Conservation (phyloP, 2,888 invertebrate species). For the Limenitis camilla region DNA sequence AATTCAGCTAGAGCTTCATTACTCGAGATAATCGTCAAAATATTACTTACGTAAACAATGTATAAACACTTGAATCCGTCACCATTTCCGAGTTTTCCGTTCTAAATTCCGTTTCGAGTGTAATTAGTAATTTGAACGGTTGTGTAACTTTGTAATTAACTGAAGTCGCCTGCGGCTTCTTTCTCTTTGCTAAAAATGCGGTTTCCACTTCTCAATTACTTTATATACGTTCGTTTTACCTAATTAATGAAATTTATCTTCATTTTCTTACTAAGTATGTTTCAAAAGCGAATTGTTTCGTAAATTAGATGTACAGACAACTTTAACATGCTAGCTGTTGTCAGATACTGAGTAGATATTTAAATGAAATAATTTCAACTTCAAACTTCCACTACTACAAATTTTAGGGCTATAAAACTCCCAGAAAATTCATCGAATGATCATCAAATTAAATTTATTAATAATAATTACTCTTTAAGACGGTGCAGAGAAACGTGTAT, state of each 20-base stretch:
- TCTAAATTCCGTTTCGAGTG: constrained; percentile 18
- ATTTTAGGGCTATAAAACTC: too few species aligned
- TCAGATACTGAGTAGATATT: too few species aligned
- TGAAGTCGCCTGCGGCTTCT: constrained; percentile 24
- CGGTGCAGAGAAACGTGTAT: too few species aligned
- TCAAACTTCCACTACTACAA: too few species aligned
- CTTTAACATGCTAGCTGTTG: too few species aligned
- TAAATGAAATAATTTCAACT: too few species aligned
- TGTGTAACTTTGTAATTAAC: constrained; percentile 30
- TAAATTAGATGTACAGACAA: neutral
- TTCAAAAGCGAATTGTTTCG: neutral
- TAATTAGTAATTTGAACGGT: constrained; percentile 26
- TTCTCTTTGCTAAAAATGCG: constrained; percentile 1
- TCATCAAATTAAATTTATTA: too few species aligned
- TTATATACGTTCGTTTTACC: constrained; percentile 6
- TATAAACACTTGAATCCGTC: constrained; percentile 4
- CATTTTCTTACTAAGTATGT: neutral
- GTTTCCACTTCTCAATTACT: constrained; percentile 6
- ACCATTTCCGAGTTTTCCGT: constrained; percentile 18
- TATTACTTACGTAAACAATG: neutral
- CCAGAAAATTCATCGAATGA: too few species aligned
- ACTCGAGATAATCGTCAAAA: too few species aligned
- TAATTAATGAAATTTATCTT: constrained; percentile 2
- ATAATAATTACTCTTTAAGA: too few species aligned
- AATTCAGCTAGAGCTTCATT: too few species aligned